Conservation (phyloP, 2,888 invertebrate genomes). For the Cephus nigrinus region DNA sequence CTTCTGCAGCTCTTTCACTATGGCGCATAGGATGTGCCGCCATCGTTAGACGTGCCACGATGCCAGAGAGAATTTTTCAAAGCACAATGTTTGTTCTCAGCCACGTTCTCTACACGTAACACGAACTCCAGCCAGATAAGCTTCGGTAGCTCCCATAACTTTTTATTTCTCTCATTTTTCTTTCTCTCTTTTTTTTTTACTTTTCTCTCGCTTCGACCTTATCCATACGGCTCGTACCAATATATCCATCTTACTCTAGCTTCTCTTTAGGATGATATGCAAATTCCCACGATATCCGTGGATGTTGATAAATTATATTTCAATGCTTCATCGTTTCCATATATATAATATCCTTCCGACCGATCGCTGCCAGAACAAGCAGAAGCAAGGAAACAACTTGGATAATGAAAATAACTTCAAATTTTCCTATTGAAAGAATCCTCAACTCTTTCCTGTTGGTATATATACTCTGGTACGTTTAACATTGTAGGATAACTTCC, state of each 20-base stretch:
- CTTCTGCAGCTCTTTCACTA: too few species aligned
- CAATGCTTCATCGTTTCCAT: constrained; percentile 12
- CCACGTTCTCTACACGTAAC: constrained; percentile 14
- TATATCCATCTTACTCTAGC: constrained; percentile 4
- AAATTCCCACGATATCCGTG: constrained; percentile 28
- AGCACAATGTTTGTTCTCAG: background rate
- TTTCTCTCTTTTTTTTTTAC: background rate
- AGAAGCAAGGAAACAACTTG: too few species aligned
- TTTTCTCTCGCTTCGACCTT: background rate
- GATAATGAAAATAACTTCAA: too few species aligned
- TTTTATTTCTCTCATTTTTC: constrained; percentile 17
- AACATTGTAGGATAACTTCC: too few species aligned
- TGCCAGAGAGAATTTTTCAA: background rate
- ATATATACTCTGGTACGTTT: too few species aligned
- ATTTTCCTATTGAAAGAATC: too few species aligned
- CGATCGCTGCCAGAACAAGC: background rate
- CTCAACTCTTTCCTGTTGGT: too few species aligned
- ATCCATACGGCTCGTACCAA: background rate
- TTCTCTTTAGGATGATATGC: constrained; percentile 22
- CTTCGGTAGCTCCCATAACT: constrained; percentile 23
- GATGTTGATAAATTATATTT: constrained; percentile 35
- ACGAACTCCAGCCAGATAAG: constrained; percentile 23
- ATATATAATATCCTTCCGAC: background rate
- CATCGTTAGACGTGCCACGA: background rate
- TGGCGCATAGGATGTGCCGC: background rate